These are phyloP conservation scores for Choristoneura fumiferana DNA, from an alignment of 1,140 invertebrate genomes.

Conservation along the genomic window DNA sequence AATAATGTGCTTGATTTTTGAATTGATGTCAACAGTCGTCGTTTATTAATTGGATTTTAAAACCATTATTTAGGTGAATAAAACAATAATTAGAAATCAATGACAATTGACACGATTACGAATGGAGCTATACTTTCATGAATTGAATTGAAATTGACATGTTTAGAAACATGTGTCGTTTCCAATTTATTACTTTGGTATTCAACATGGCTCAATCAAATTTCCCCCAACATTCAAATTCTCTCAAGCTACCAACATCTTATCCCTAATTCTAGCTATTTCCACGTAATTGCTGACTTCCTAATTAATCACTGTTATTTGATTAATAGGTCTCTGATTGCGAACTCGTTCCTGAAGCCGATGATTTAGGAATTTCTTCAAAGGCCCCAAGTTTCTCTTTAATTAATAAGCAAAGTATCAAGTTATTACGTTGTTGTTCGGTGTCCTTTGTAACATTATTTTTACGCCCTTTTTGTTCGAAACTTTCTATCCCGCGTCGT, in stretches of 20 bases:
- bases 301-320: constrained; percentile 73
- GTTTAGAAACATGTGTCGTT: too few species aligned
- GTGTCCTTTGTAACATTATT: constrained; percentile 22
- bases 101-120: too few species aligned
- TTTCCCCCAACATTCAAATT: too few species aligned
- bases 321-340: constrained; percentile 68
- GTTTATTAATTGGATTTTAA: too few species aligned
- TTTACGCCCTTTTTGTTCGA: constrained; percentile 17
- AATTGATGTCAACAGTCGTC: too few species aligned
- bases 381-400: constrained; percentile 34
- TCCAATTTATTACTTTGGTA: too few species aligned
- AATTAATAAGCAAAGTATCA: constrained; percentile 42
- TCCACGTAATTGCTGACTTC: constrained; percentile 66
- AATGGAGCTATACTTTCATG: too few species aligned
- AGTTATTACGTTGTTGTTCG: constrained; percentile 19
- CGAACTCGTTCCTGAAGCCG: constrained; percentile 23
- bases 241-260: constrained; percentile 1
- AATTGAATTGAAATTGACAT: too few species aligned
- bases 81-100: too few species aligned
- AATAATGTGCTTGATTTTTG: too few species aligned
- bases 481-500: neutral
- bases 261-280: constrained; percentile 42
- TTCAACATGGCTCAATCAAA: neutral
- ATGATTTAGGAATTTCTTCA: constrained; percentile 62
- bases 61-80: too few species aligned